Conservation (phyloP, 1,140 invertebrate species). For the Yoshiicerus persimilis region DNA sequence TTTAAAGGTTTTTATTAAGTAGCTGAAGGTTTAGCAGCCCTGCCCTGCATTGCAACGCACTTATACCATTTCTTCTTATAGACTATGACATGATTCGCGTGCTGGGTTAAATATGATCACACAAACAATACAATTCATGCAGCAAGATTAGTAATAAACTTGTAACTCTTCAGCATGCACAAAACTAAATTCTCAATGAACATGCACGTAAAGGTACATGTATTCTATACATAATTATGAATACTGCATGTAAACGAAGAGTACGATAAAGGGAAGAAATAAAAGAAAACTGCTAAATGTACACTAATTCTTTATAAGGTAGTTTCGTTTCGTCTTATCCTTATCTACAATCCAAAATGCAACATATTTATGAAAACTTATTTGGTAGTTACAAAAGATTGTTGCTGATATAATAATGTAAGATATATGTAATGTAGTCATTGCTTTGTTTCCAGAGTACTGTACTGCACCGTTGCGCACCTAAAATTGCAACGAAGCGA, state of each 20-base stretch:
- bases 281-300: neutral
- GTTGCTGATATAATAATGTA: too few relatives aligned
- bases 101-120: neutral
- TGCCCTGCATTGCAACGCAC: constrained; percentile 6
- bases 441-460: neutral
- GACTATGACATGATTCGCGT: neutral
- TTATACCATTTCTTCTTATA: constrained; percentile 20
- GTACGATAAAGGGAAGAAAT: neutral
- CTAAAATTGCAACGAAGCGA: neutral
- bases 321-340: neutral
- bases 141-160: neutral
- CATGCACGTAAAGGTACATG: neutral
- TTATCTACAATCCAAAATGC: neutral
- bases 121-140: neutral
- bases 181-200: neutral
- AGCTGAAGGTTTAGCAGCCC: constrained; percentile 14
- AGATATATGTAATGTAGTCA: too few relatives aligned
- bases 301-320: neutral
- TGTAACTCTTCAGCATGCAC: neutral
- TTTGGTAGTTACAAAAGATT: neutral
- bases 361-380: neutral
- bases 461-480: neutral
- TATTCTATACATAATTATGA: too few relatives aligned
- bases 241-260: neutral
- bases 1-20: neutral